Conservation (phyloP, 2,113 vertebrate genomes). For the Gulo gulo region DNA sequence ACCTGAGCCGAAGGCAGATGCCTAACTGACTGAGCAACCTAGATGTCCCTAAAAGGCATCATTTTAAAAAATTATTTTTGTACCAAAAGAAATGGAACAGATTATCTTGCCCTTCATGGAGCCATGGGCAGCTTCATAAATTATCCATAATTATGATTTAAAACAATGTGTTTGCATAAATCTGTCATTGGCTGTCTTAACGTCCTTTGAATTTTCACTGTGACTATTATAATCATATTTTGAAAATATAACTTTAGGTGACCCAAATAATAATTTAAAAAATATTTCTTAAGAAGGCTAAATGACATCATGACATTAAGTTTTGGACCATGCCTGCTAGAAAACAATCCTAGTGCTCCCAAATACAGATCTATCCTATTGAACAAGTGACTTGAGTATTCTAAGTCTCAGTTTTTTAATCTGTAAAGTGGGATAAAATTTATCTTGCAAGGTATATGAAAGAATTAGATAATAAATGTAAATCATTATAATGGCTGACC, state of each 20-base stretch:
- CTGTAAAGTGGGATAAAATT: background rate
- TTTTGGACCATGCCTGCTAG: background rate
- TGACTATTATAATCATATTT: background rate
- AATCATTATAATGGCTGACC: background rate
- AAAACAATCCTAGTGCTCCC: background rate
- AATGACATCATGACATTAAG: background rate
- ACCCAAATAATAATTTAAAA: background rate
- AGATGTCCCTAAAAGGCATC: too few relatives aligned
- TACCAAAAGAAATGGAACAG: background rate
- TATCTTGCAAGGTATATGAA: background rate
- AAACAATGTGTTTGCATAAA: background rate
- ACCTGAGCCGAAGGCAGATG: too few relatives aligned
- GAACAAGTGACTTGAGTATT: background rate
- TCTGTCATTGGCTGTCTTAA: background rate
- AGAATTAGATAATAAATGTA: background rate
- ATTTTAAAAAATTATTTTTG: background rate
- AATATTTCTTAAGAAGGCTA: background rate
- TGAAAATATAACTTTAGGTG: background rate
- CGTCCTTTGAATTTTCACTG: background rate
- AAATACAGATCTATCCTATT: background rate
- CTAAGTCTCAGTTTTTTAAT: background rate
- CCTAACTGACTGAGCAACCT: too few relatives aligned
- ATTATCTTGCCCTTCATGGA: background rate
- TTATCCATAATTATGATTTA: background rate
- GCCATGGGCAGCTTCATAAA: background rate